Conservation (phyloP, 1,140 invertebrate genomes). For the Drosophila prosaltans region DNA sequence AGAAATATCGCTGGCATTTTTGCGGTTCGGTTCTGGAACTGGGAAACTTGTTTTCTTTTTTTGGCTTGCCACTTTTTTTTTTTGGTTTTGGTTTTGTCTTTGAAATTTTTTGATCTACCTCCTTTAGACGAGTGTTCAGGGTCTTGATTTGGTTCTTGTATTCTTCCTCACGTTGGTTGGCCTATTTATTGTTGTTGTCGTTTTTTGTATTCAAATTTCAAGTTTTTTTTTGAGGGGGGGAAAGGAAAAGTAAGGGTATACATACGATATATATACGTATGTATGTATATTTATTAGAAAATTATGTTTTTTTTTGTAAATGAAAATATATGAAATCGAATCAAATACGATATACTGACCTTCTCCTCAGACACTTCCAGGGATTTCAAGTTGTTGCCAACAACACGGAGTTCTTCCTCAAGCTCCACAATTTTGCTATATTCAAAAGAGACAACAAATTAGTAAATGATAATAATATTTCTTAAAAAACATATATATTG, state of each 20-base stretch:
- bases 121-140: slow-evolving; percentile 98
- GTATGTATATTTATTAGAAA: slow-evolving; percentile 8
- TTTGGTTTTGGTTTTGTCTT: slow-evolving; percentile 7
- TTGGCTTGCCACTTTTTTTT: slow-evolving; percentile 38
- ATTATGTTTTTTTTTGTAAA: slow-evolving; percentile 10
- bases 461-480: slow-evolving; percentile 29
- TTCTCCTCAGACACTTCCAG: slow-evolving; percentile 99
- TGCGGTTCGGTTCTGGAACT: slow-evolving; percentile 21
- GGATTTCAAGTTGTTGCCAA: slow-evolving; percentile 99
- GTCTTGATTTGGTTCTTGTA: slow-evolving; percentile 99
- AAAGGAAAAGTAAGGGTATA: slow-evolving; percentile 20
- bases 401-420: slow-evolving; percentile 99
- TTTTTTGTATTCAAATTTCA: slow-evolving; percentile 44
- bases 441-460: not conserved
- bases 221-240: slow-evolving; percentile 28
- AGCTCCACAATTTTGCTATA: slow-evolving; percentile 99
- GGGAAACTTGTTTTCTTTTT: slow-evolving; percentile 63
- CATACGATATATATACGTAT: slow-evolving; percentile 35
- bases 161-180: slow-evolving; percentile 99
- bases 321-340: not conserved
- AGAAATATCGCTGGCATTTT: slow-evolving; percentile 34
- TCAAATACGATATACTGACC: slow-evolving; percentile 86
- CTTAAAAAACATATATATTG: not conserved
- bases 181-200: slow-evolving; percentile 86
- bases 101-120: slow-evolving; percentile 86